These are phyloP conservation scores for Heliopora coerulea DNA, from an alignment of 92 coral and sea anemone species.

Conservation along the genomic window DNA sequence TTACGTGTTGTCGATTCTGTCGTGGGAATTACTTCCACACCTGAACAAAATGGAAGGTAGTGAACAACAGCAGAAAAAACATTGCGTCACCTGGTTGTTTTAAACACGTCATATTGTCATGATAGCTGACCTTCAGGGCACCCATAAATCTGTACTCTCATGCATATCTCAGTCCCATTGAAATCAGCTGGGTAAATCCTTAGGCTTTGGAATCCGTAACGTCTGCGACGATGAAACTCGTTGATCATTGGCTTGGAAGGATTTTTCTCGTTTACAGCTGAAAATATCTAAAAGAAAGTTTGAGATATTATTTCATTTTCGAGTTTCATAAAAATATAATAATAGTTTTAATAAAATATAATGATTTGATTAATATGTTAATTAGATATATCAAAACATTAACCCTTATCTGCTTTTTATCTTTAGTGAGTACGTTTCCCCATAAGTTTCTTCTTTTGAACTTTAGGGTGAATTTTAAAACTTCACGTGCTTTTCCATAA, in stretches of 20 bases:
- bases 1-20: conserved; percentile 31
- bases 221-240: not conserved
- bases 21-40: conserved; percentile 17
- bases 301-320: no score
- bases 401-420: conserved; percentile 33
- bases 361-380: not conserved
- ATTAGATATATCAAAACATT: not conserved
- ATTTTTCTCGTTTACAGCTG: not conserved
- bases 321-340: no score
- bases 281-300: not conserved
- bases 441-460: conserved; percentile 4
- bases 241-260: not conserved
- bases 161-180: conserved; percentile 39
- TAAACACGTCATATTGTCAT: not conserved
- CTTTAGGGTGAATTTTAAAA: conserved; percentile 4
- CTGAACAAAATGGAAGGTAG: not conserved
- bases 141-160: conserved; percentile 61
- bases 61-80: no score
- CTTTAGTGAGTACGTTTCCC: conserved; percentile 13
- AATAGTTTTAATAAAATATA: no score
- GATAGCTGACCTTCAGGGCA: conserved; percentile 51
- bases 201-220: not conserved
- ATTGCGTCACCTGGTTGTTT: not conserved
- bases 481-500: conserved; percentile 7
- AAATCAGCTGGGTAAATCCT: conserved; percentile 41